Percentiles rank a stretch among this genome's conserved stretches.
phyloP scores from a whole-genome alignment of 2,888 invertebrate species.

The Endotricha flammealis region DNA sequence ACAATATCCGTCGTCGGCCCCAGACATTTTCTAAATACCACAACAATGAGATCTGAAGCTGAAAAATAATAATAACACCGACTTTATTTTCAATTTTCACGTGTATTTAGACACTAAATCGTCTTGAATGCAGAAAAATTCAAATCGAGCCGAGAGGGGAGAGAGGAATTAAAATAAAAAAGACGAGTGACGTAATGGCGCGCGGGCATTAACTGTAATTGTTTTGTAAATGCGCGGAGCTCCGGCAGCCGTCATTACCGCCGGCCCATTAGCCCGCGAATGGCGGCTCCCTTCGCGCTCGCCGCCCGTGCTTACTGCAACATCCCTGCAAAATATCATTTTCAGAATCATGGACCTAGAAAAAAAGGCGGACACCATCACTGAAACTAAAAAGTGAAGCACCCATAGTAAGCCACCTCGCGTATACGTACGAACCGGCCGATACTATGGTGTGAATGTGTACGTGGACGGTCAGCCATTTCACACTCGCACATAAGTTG shows the following conservation, averaged over 20 bases:
- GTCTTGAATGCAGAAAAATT: slow-evolving; percentile 5
- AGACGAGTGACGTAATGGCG: slow-evolving; percentile 21
- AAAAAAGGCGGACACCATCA: no score
- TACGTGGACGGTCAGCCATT: no score
- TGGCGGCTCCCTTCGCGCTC: slow-evolving; percentile 6
- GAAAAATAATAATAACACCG: slow-evolving; percentile 4
- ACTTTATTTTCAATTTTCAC: slow-evolving; percentile 9
- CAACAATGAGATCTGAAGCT: slow-evolving; percentile 1
- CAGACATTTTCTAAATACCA: no score
- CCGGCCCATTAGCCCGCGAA: slow-evolving; percentile 19
- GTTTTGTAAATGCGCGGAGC: slow-evolving; percentile 30
- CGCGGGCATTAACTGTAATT: slow-evolving; percentile 30
- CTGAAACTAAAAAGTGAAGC: no score
- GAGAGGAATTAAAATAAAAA: slow-evolving; percentile 16
- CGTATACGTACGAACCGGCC: no score
- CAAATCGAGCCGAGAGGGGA: slow-evolving; percentile 4
- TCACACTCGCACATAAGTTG: no score
- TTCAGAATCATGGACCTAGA: no score
- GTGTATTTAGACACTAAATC: slow-evolving; percentile 10
- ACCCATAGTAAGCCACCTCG: no score
- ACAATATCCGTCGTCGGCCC: no score
- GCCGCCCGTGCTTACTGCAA: not conserved
- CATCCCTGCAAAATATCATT: no score
- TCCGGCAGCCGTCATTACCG: slow-evolving; percentile 18
- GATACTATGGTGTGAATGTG: no score